A percentile compares a stretch with the other conserved stretches of the same genome.
Conservation (phyloP, 2,113 vertebrate genomes). For the Erpornis zantholeuca region DNA sequence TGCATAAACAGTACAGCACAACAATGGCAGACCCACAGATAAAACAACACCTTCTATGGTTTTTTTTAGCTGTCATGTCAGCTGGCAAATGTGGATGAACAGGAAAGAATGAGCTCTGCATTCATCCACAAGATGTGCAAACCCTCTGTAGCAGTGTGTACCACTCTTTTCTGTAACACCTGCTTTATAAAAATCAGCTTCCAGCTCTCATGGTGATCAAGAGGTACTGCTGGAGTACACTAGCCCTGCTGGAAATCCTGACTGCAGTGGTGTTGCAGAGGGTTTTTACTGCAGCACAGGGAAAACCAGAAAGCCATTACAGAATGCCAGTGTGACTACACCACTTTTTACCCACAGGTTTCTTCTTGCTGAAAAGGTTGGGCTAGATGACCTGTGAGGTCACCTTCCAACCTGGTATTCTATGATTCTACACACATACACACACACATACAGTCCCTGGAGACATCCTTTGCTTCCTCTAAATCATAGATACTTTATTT, state of each 20-base stretch:
- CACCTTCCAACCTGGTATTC: not conserved
- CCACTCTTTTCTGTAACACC: not conserved
- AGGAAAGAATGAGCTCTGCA: not conserved
- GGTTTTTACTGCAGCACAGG: not conserved
- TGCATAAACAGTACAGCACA: not conserved
- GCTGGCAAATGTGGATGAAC: not conserved
- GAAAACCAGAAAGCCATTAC: not conserved
- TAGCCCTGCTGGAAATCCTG: not conserved
- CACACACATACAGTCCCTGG: not conserved
- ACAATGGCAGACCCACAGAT: not conserved
- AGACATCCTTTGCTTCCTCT: not conserved
- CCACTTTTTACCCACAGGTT: not conserved
- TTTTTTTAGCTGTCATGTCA: not conserved
- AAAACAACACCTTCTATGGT: not conserved
- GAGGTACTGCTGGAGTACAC: not conserved
- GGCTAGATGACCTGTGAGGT: not conserved
- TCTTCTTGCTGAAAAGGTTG: not conserved
- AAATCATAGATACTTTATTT: not conserved
- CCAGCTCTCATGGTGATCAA: not conserved
- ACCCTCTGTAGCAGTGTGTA: not conserved
- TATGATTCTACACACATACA: not conserved
- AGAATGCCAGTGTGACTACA: not conserved
- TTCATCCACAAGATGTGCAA: not conserved
- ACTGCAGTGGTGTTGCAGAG: not conserved
- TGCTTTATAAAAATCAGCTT: not conserved